Evolutionary conservation across 2,797 vertebrate genomes (phyloP).

Genomic region (Gymnocypris eckloni): DNA sequence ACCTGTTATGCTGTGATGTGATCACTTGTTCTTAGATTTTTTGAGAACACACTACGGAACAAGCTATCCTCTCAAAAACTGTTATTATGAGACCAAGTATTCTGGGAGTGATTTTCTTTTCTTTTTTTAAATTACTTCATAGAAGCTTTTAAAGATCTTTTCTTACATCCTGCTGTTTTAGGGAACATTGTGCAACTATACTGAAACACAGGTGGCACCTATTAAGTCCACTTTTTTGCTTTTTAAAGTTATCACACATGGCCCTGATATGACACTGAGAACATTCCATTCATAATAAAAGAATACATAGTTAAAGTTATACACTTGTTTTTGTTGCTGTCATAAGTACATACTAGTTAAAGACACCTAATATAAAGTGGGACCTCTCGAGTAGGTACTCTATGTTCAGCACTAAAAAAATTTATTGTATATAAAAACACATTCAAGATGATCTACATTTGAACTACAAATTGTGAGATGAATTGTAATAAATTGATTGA

Average conservation of each 20-base stretch:
- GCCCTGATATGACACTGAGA: neutral
- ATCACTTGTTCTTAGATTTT: neutral
- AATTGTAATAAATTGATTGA: neutral
- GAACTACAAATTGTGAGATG: neutral
- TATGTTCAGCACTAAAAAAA: neutral
- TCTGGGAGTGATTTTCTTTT: neutral
- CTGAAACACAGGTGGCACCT: neutral
- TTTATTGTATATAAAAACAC: neutral
- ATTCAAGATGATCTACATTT: neutral
- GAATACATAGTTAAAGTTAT: neutral
- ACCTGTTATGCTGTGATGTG: neutral
- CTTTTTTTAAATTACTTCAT: neutral
- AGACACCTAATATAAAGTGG: neutral
- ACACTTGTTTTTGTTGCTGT: neutral
- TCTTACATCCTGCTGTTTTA: neutral
- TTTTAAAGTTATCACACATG: constrained; percentile 1
- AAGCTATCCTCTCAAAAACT: neutral
- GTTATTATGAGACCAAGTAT: neutral
- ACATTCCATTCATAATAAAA: neutral
- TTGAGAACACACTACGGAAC: neutral
- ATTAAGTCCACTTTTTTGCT: neutral
- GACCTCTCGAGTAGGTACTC: neutral
- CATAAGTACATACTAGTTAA: neutral
- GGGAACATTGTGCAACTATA: neutral
- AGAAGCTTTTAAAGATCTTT: neutral